Evolutionary conservation across 2,113 vertebrate species (phyloP).

Genomic region (Anseranas semipalmata): DNA sequence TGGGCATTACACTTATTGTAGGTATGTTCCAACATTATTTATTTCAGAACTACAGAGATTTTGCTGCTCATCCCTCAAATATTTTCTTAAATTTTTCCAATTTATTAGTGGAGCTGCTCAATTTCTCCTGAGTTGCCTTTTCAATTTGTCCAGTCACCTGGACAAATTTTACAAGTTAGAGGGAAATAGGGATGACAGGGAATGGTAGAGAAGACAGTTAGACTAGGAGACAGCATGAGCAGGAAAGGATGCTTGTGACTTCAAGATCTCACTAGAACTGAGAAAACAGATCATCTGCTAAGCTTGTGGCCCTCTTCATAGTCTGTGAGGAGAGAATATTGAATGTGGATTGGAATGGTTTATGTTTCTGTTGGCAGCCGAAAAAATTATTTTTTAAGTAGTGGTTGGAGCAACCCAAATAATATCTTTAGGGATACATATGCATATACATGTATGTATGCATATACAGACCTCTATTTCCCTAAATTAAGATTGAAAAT

Average conservation of each 20-base stretch:
- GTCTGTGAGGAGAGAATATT: neutral
- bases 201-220: neutral
- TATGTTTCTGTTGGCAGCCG: neutral
- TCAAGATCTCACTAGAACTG: neutral
- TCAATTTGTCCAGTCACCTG: neutral
- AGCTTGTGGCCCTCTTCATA: neutral
- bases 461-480: neutral
- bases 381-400: neutral
- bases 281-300: neutral
- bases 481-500: neutral
- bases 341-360: neutral
- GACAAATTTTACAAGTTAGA: neutral
- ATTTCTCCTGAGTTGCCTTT: neutral
- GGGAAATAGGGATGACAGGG: neutral
- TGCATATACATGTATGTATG: neutral
- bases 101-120: neutral
- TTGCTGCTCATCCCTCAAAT: neutral
- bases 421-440: neutral
- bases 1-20: constrained; percentile 84
- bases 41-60: neutral
- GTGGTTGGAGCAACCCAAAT: neutral
- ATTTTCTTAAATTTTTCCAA: neutral
- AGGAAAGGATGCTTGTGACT: neutral
- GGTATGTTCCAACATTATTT: constrained; percentile 62
- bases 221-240: neutral